Evolutionary conservation across 2,113 vertebrate species (phyloP).

Genomic region (Beaufortia kweichowensis): DNA sequence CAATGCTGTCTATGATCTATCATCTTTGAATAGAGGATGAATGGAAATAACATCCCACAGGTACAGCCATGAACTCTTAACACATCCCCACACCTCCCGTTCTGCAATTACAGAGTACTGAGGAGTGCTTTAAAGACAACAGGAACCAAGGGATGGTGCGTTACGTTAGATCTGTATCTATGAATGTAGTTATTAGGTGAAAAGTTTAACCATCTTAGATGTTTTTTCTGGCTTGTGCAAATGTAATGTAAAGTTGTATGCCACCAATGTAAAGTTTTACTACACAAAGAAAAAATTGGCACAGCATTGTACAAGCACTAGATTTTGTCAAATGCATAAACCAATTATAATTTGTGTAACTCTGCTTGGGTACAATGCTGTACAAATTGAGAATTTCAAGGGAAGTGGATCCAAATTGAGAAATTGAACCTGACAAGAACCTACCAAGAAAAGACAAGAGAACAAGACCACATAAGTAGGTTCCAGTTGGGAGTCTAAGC

Average conservation of each 20-base stretch:
- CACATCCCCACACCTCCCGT: neutral
- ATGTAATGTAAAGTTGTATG: too few species aligned
- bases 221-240: too few species aligned
- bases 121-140: slow-evolving; percentile 15
- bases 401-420: too few species aligned
- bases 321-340: too few species aligned
- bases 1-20: neutral
- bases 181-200: neutral
- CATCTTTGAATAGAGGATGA: slow-evolving; percentile 14
- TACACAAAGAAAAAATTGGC: too few species aligned
- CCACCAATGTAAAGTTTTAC: too few species aligned
- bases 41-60: slow-evolving; percentile 13
- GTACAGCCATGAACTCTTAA: slow-evolving; percentile 18
- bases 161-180: neutral
- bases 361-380: too few species aligned
- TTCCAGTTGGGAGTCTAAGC: slow-evolving; percentile 11
- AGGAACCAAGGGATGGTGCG: neutral
- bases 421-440: neutral
- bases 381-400: too few species aligned
- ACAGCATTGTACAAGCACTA: too few species aligned
- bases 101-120: neutral
- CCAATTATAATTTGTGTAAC: too few species aligned
- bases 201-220: slow-evolving; percentile 17
- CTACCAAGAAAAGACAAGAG: neutral
- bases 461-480: neutral